phyloP scores from a whole-genome alignment of 2,113 vertebrate genomes.

The Cyanistes caeruleus region DNA sequence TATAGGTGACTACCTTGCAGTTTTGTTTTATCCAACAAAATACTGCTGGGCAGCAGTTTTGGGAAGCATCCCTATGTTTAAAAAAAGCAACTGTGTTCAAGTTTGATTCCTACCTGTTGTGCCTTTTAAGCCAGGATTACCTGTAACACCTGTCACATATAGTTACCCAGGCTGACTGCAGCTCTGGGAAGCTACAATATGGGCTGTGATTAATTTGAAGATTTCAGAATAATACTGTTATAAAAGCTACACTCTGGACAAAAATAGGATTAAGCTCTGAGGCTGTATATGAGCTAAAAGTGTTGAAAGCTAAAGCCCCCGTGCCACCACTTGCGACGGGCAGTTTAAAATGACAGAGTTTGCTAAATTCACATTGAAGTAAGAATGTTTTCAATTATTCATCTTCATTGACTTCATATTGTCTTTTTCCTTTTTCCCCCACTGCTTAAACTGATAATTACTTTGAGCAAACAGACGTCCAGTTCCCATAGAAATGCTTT shows the following conservation, averaged over 20 bases:
- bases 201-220: slow-evolving; percentile 70
- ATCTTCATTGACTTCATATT: slow-evolving; percentile 39
- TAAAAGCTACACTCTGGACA: slow-evolving; percentile 73
- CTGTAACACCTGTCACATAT: slow-evolving; percentile 7
- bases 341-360: slow-evolving; percentile 8
- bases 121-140: slow-evolving; percentile 60
- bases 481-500: slow-evolving; percentile 65
- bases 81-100: slow-evolving; percentile 18
- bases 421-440: neutral
- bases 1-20: neutral
- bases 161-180: slow-evolving; percentile 44
- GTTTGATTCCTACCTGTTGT: slow-evolving; percentile 64
- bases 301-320: slow-evolving; percentile 65
- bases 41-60: neutral
- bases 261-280: slow-evolving; percentile 76
- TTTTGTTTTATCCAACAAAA: neutral
- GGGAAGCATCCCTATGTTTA: neutral
- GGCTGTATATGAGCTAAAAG: slow-evolving; percentile 69
- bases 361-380: slow-evolving; percentile 6
- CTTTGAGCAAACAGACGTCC: slow-evolving; percentile 44
- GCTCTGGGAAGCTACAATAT: slow-evolving; percentile 55
- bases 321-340: neutral
- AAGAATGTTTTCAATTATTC: slow-evolving; percentile 40
- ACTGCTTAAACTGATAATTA: slow-evolving; percentile 65
- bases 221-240: slow-evolving; percentile 65